Percentiles rank a stretch among this genome's conserved stretches.
phyloP scores from a whole-genome alignment of 2,888 invertebrate genomes.

The Scaptomyza flava region DNA sequence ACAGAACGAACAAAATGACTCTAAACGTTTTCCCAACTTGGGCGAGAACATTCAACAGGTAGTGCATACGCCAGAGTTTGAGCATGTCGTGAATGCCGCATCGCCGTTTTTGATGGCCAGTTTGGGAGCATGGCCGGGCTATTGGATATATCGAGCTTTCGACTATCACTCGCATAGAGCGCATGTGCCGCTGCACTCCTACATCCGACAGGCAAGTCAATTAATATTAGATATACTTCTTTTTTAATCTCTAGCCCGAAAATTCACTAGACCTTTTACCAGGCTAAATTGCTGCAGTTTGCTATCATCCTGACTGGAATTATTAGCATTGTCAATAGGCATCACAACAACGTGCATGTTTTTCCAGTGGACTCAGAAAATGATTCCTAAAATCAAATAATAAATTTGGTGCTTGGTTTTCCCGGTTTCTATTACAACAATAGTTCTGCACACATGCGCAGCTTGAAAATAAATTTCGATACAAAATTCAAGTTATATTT shows the following conservation, averaged over 20 bases:
- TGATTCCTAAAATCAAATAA: constrained; percentile 6
- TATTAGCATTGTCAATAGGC: constrained; percentile 39
- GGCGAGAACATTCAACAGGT: constrained; percentile 66
- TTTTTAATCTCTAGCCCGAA: neutral
- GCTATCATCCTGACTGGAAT: constrained; percentile 66
- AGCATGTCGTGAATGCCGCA: constrained; percentile 42
- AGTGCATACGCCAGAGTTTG: constrained; percentile 57
- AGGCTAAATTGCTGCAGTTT: constrained; percentile 70
- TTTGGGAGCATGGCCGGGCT: constrained; percentile 72
- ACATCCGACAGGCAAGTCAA: constrained; percentile 64
- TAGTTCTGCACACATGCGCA: too few species aligned
- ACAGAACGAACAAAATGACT: neutral
- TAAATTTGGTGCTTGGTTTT: neutral
- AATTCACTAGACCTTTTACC: constrained; percentile 66
- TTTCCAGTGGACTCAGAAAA: constrained; percentile 10
- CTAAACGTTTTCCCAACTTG: constrained; percentile 42
- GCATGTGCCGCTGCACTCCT: constrained; percentile 59
- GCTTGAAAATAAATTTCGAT: neutral
- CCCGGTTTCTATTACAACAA: neutral
- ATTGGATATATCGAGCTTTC: constrained; percentile 69
- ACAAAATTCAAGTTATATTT: neutral
- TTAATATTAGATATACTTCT: neutral
- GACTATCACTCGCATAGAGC: constrained; percentile 66
- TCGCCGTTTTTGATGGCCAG: constrained; percentile 63
- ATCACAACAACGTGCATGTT: constrained; percentile 14